A percentile compares a stretch with the other conserved stretches of the same genome.
These are phyloP conservation scores for Dicaeum eximium DNA, from an alignment of 2,113 vertebrate genomes.

Conservation along the genomic window DNA sequence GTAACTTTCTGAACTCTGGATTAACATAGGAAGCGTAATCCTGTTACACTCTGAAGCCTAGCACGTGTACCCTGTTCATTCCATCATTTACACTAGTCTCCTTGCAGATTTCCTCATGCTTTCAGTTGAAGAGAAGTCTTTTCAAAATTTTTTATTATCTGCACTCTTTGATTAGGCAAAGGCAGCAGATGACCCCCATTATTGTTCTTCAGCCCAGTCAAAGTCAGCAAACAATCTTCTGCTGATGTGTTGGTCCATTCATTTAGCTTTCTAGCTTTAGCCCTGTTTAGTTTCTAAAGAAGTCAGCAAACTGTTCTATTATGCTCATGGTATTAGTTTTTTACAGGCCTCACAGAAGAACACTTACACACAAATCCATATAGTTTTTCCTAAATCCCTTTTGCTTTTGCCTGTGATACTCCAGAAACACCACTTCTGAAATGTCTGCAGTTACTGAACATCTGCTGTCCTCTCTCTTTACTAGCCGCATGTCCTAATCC, in stretches of 20 bases:
- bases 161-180: not conserved
- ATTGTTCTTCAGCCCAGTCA: not conserved
- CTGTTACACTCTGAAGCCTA: not conserved
- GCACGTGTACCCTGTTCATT: accelerated
- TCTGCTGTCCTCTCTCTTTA: not conserved
- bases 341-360: not conserved
- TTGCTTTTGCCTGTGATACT: not conserved
- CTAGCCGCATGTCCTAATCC: not conserved
- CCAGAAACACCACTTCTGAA: not conserved
- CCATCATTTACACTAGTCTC: not conserved
- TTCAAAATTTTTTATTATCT: not conserved
- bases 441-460: not conserved
- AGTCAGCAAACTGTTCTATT: not conserved
- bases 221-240: not conserved
- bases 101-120: not conserved
- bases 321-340: not conserved
- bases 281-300: not conserved
- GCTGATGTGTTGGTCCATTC: not conserved
- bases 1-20: not conserved
- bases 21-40: not conserved
- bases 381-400: not conserved
- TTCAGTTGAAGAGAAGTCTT: not conserved
- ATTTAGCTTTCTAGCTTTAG: not conserved
- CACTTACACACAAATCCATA: not conserved
- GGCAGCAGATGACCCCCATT: not conserved